phyloP scores from a whole-genome alignment of 2,113 vertebrate species.

The Varanus salvator region DNA sequence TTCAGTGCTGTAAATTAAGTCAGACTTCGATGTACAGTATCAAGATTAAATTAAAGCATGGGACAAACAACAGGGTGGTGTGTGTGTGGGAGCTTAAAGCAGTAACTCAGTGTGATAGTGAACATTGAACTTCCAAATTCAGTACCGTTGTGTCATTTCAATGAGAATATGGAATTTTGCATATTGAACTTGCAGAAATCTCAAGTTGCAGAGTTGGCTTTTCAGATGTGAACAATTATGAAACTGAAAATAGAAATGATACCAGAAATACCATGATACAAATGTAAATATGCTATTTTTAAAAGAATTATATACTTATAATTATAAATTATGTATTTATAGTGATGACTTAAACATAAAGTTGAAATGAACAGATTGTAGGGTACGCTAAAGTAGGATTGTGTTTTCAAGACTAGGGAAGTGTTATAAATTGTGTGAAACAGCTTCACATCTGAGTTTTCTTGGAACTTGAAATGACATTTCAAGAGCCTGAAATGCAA shows the following conservation, averaged over 20 bases:
- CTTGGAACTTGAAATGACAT: conserved; percentile 22
- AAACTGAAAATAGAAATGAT: neutral
- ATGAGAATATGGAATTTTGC: conserved; percentile 37
- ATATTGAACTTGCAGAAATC: conserved; percentile 6
- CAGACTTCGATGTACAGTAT: conserved; percentile 2
- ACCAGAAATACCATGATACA: conserved; percentile 25
- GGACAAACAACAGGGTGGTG: neutral
- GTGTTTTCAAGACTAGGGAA: conserved; percentile 3
- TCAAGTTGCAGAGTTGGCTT: neutral
- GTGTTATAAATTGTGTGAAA: conserved; percentile 3
- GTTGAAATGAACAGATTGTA: neutral
- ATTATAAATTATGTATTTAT: no score
- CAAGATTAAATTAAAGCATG: conserved; percentile 44
- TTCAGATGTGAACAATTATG: conserved; percentile 34
- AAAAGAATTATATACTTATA: no score
- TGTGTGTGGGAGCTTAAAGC: neutral
- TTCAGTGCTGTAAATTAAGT: conserved; percentile 42
- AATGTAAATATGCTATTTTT: no score
- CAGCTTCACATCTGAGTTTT: conserved; percentile 4
- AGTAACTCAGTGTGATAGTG: conserved; percentile 27
- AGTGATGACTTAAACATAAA: conserved; percentile 11
- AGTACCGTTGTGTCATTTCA: neutral
- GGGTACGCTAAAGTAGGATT: neutral
- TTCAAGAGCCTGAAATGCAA: neutral
- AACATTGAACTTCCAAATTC: conserved; percentile 34